Evolutionary conservation across 1,140 invertebrate genomes (phyloP).

Genomic region (Hycleus cichorii): DNA sequence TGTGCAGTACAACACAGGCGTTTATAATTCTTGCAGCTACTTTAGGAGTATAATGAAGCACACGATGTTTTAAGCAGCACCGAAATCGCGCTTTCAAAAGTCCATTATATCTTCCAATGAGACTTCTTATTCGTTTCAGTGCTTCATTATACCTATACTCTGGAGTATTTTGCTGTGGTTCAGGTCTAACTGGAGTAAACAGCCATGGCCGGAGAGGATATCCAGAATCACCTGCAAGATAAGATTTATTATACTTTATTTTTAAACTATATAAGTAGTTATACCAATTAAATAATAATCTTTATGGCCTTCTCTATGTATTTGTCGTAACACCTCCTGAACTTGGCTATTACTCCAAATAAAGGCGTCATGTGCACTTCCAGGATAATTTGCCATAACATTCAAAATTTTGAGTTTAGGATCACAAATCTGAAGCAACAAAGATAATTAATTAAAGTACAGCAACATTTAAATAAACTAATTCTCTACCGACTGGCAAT

Average conservation of each 20-base stretch:
- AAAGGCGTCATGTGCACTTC: constrained; percentile 28
- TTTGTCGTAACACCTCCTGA: constrained; percentile 9
- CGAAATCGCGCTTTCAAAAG: constrained; percentile 34
- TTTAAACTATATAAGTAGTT: constrained; percentile 21
- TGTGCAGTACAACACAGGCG: constrained; percentile 33
- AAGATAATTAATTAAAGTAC: background rate
- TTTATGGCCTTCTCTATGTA: constrained; percentile 5
- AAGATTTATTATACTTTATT: too few species aligned
- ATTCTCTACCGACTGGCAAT: constrained; percentile 27
- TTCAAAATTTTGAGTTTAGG: constrained; percentile 24
- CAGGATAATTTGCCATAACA: constrained; percentile 30
- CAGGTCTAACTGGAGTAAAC: constrained; percentile 31
- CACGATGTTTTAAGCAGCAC: constrained; percentile 25
- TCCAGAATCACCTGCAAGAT: constrained; percentile 9
- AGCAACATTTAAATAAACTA: background rate
- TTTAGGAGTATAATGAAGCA: constrained; percentile 24
- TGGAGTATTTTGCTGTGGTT: constrained; percentile 21
- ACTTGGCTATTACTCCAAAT: constrained; percentile 27
- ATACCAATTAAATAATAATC: constrained; percentile 23
- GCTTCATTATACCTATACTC: constrained; percentile 30
- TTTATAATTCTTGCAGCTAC: constrained; percentile 26
- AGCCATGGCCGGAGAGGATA: constrained; percentile 39
- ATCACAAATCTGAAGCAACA: constrained; percentile 29
- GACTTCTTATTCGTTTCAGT: constrained; percentile 26
- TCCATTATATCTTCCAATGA: constrained; percentile 39